phyloP scores from a whole-genome alignment of 2,888 invertebrate species.

The Eledona agricola region DNA sequence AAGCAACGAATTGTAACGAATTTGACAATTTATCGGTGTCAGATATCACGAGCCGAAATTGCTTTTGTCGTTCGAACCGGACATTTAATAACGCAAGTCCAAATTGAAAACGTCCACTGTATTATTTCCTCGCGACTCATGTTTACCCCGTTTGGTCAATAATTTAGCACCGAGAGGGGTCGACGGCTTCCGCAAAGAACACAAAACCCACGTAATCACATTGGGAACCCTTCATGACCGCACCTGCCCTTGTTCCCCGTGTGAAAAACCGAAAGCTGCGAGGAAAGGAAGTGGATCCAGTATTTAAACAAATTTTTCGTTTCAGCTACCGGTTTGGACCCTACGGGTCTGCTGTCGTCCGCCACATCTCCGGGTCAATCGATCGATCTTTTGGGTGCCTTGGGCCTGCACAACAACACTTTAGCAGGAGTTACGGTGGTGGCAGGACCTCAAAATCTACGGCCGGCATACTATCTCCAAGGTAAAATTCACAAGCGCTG shows the following conservation, averaged over 20 bases:
- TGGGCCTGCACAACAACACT: slow-evolving; percentile 80
- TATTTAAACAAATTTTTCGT: too few relatives aligned
- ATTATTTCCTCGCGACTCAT: slow-evolving; percentile 18
- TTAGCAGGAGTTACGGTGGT: slow-evolving; percentile 74
- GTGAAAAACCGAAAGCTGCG: slow-evolving; percentile 31
- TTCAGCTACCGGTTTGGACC: slow-evolving; percentile 68
- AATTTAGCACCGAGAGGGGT: slow-evolving; percentile 39
- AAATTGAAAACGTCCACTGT: slow-evolving; percentile 19
- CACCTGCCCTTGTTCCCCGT: slow-evolving; percentile 28
- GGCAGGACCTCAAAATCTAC: slow-evolving; percentile 73
- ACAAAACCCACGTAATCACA: slow-evolving; percentile 23
- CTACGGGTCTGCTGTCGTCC: slow-evolving; percentile 62
- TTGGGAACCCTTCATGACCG: slow-evolving; percentile 7
- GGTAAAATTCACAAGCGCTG: slow-evolving; percentile 63
- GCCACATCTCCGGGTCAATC: slow-evolving; percentile 59
- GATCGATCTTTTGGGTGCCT: slow-evolving; percentile 81
- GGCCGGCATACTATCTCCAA: slow-evolving; percentile 77
- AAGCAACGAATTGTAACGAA: slow-evolving; percentile 14
- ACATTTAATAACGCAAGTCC: slow-evolving; percentile 18
- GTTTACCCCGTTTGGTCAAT: slow-evolving; percentile 43
- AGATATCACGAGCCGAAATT: slow-evolving; percentile 27
- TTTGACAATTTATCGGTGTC: slow-evolving; percentile 18
- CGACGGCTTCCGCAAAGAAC: slow-evolving; percentile 35
- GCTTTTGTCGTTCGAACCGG: slow-evolving; percentile 27
- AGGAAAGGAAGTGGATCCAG: slow-evolving; percentile 6